Evolutionary conservation across 2,113 vertebrate genomes (phyloP).

Genomic region (Diadophis punctatus): DNA sequence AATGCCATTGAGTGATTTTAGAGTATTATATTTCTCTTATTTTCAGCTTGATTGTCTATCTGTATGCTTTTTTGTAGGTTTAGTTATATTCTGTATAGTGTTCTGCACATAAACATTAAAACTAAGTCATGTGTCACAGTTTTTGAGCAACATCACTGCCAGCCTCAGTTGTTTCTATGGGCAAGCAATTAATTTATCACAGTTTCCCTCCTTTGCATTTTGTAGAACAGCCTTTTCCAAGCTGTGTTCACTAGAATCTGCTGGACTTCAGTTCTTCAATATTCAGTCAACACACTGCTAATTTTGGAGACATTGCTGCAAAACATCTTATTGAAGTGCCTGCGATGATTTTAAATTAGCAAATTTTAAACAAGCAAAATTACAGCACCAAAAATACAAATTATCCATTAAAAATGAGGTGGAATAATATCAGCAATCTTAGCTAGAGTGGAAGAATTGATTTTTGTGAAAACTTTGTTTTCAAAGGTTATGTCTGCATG

Average conservation of each 20-base stretch:
- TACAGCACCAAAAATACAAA: conserved; percentile 48
- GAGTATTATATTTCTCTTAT: conserved; percentile 1
- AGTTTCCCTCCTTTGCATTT: conserved; percentile 1
- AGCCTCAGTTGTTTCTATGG: conserved; percentile 1
- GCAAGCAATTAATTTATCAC: conserved; percentile 12
- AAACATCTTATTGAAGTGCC: conserved; percentile 29
- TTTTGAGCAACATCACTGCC: conserved; percentile 6
- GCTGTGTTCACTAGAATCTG: neutral
- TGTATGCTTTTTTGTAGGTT: neutral
- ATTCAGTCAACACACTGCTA: neutral
- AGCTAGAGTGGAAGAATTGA: neutral
- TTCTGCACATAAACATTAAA: conserved; percentile 30
- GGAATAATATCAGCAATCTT: conserved; percentile 38
- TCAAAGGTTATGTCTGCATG: neutral
- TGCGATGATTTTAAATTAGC: conserved; percentile 33
- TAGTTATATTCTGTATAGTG: neutral
- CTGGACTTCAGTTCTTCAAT: neutral
- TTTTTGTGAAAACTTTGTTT: conserved; percentile 32
- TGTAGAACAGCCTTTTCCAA: neutral
- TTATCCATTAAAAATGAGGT: conserved; percentile 39
- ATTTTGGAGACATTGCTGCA: neutral
- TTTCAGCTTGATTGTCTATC: conserved; percentile 14
- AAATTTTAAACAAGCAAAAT: conserved; percentile 34
- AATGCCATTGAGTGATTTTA: conserved; percentile 3
- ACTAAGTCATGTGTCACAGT: conserved; percentile 3